Conservation (phyloP, 2,888 invertebrate genomes). For the Bombylius major region DNA sequence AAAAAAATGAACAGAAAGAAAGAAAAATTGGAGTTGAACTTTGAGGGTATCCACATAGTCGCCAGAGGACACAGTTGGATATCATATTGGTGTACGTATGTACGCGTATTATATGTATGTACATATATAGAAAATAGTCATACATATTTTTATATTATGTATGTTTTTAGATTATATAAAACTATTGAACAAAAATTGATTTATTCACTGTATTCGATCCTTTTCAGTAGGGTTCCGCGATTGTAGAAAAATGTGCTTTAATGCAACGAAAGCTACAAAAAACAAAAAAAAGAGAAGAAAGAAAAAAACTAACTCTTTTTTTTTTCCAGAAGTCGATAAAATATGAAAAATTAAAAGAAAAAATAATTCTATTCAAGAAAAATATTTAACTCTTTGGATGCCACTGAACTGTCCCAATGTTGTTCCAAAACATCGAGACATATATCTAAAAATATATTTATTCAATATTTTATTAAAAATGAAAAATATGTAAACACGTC, state of each 20-base stretch:
- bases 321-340: not conserved
- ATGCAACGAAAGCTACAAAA: not conserved
- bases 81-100: not conserved
- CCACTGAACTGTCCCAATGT: not conserved
- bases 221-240: not conserved
- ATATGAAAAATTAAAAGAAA: not conserved
- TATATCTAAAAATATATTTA: too few relatives aligned
- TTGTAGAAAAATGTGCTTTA: not conserved
- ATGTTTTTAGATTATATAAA: too few relatives aligned
- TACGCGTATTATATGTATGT: too few relatives aligned
- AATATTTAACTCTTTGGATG: not conserved
- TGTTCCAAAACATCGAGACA: too few relatives aligned
- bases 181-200: not conserved
- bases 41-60: not conserved
- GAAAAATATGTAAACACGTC: too few relatives aligned
- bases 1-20: not conserved
- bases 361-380: not conserved
- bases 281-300: too few relatives aligned
- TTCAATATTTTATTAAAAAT: too few relatives aligned
- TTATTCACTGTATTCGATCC: not conserved
- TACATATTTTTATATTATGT: too few relatives aligned
- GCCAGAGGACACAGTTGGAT: not conserved
- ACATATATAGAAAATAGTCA: too few relatives aligned
- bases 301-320: too few relatives aligned
- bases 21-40: not conserved